A percentile compares a stretch with the other conserved stretches of the same genome.
These are phyloP conservation scores for Labroides dimidiatus DNA, from an alignment of 2,797 vertebrate species.

Conservation along the genomic window DNA sequence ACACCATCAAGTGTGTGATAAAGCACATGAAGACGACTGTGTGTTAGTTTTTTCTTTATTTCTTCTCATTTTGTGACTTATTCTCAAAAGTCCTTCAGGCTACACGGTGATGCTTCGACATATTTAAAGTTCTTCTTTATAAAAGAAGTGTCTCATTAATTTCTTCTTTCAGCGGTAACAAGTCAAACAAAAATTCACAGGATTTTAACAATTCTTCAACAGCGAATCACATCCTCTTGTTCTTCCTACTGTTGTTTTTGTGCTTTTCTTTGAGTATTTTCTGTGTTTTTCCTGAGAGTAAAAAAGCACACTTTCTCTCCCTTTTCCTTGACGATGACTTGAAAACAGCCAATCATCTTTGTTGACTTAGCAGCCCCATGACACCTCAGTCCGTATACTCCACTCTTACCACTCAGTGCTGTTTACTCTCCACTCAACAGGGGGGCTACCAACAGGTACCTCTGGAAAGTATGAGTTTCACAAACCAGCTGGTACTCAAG, in stretches of 20 bases:
- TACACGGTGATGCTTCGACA: background rate
- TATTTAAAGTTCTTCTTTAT: background rate
- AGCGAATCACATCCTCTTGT: background rate
- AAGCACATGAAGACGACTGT: background rate
- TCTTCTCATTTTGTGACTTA: background rate
- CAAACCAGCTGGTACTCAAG: slow-evolving; percentile 19
- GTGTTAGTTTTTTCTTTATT: background rate
- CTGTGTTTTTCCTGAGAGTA: background rate
- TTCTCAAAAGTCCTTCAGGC: background rate
- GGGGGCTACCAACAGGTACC: slow-evolving; percentile 26
- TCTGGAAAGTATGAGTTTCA: slow-evolving; percentile 14
- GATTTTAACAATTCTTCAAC: background rate
- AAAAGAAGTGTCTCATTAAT: background rate
- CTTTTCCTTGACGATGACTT: background rate
- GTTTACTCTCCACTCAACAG: slow-evolving; percentile 3
- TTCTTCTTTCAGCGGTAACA: background rate
- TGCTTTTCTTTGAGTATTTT: too few relatives aligned
- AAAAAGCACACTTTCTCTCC: slow-evolving; percentile 14
- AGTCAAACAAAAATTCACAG: background rate
- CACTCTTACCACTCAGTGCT: background rate
- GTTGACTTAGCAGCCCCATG: slow-evolving; percentile 11
- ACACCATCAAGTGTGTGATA: background rate
- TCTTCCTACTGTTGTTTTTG: too few relatives aligned
- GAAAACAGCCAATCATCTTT: slow-evolving; percentile 21
- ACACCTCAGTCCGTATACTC: background rate